Evolutionary conservation across 2,113 vertebrate species (phyloP).

Genomic region (Pelobates fuscus): DNA sequence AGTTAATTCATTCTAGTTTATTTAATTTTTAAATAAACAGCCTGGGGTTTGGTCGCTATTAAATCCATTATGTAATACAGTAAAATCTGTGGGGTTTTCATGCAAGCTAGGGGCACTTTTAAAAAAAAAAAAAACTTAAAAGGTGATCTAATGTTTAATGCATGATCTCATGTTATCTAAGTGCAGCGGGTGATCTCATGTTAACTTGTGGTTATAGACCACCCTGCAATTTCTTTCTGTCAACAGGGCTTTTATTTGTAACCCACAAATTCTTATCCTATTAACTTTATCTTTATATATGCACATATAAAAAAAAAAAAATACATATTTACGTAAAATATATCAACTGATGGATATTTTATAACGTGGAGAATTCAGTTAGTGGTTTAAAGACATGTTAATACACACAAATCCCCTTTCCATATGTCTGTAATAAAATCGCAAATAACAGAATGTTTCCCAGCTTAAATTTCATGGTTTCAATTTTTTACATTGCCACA

Average conservation of each 20-base stretch:
- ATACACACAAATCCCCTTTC: background rate
- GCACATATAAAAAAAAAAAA: background rate
- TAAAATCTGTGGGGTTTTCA: background rate
- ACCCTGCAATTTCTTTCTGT: background rate
- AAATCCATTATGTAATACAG: background rate
- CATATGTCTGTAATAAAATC: background rate
- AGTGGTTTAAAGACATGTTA: conserved; percentile 7
- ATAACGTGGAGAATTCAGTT: background rate
- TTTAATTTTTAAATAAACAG: background rate
- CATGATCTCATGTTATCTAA: too few species aligned
- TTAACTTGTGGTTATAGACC: background rate
- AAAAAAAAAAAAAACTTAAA: background rate
- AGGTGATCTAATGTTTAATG: background rate
- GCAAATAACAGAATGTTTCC: background rate
- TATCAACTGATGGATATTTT: background rate
- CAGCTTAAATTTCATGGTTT: background rate
- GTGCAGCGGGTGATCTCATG: background rate
- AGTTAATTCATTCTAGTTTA: too few species aligned
- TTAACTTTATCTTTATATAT: background rate
- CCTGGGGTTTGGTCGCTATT: background rate
- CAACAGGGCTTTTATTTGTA: background rate
- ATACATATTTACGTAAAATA: background rate
- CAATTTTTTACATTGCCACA: background rate
- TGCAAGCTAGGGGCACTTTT: background rate
- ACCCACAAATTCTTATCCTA: background rate